phyloP scores from a whole-genome alignment of 1,140 invertebrate species.

The Neodiprion virginianus region DNA sequence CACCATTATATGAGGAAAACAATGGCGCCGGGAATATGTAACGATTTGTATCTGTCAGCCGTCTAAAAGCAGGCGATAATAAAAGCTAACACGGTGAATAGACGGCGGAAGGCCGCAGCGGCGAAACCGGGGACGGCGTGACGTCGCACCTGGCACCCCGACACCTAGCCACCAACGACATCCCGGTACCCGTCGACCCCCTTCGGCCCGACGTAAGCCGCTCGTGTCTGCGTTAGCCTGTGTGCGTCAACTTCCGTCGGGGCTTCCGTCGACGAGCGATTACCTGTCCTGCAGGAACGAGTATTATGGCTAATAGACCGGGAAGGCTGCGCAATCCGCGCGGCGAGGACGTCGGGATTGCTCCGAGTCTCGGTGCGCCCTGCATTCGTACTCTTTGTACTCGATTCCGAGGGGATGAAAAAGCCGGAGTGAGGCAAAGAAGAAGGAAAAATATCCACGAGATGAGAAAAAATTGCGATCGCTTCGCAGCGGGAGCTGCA shows the following conservation, averaged over 20 bases:
- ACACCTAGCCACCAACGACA: neutral
- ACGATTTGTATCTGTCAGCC: constrained; percentile 15
- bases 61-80: constrained; percentile 15
- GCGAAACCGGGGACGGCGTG: neutral
- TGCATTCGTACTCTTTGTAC: too few species aligned
- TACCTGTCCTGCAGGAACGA: neutral
- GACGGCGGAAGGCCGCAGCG: neutral
- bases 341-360: too few species aligned
- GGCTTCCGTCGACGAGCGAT: constrained; percentile 1
- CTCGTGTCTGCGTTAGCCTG: neutral
- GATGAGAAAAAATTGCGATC: neutral
- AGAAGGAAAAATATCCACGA: neutral
- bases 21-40: constrained; percentile 12
- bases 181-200: neutral
- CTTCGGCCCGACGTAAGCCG: neutral
- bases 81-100: constrained; percentile 15
- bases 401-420: too few species aligned
- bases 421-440: neutral
- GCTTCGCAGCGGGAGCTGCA: neutral
- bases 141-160: constrained; percentile 15
- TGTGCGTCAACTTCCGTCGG: neutral
- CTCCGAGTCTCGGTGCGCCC: too few species aligned
- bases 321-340: neutral
- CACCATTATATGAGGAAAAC: constrained; percentile 9
- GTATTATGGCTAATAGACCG: constrained; percentile 4